Conservation (phyloP, 2,797 vertebrate species). For the Sebastes cheni region DNA sequence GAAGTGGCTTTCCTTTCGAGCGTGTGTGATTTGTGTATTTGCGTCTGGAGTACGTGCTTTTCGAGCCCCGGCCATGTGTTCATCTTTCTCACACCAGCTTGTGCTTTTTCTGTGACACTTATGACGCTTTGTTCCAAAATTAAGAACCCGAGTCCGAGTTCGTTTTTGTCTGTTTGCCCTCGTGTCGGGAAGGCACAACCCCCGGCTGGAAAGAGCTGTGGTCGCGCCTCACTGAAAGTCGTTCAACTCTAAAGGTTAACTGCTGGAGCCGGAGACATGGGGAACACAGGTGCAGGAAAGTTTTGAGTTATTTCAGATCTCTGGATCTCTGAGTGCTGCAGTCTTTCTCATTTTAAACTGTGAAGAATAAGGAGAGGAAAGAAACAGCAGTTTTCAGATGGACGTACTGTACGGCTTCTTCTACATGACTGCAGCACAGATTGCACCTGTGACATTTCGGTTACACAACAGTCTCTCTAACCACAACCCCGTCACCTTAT, state of each 20-base stretch:
- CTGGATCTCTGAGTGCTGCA: constrained; percentile 10
- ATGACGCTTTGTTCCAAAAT: constrained; percentile 55
- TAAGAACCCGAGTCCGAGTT: constrained; percentile 25
- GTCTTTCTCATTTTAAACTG: neutral
- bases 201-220: constrained; percentile 60
- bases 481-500: constrained; percentile 8
- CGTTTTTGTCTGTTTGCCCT: constrained; percentile 36
- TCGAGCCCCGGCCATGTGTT: neutral
- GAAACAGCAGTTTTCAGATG: neutral
- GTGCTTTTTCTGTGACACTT: constrained; percentile 40
- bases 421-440: neutral
- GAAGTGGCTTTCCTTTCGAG: constrained; percentile 55
- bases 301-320: constrained; percentile 34
- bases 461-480: neutral
- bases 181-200: constrained; percentile 20
- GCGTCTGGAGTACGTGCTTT: neutral
- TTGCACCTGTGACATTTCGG: constrained; percentile 19
- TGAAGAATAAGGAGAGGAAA: neutral
- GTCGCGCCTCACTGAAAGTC: constrained; percentile 44
- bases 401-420: neutral
- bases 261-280: constrained; percentile 16
- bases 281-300: constrained; percentile 58
- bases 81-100: constrained; percentile 20
- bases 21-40: constrained; percentile 39
- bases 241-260: constrained; percentile 46